Evolutionary conservation across 2,797 vertebrate genomes (phyloP), one percentile per base, ranked within the genome.

Genomic region (Mus minutoides): DNA sequence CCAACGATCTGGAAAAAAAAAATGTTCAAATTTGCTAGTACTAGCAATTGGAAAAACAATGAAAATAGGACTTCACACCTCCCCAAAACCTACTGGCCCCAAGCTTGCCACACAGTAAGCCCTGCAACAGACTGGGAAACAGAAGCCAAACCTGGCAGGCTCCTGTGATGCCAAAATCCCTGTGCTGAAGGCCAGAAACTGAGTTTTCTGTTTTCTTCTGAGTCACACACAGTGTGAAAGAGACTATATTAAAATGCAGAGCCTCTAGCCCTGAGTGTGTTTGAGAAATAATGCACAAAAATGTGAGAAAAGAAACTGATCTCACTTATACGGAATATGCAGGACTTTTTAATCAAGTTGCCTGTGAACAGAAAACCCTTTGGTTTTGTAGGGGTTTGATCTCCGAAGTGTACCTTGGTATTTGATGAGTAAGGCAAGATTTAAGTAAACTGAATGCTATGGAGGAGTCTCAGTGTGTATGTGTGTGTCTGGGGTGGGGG

Each of bases 51-150:
- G 91, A 49, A 91, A 95, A 86, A 37, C 64, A 37, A 19, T 77
- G 75, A 83, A 83, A 96, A 94, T 43, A 97, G 96, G 95, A 96
- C 31, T 82, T 87, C 8, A 88, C 91, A 94, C 92, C 83, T 91
- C 91, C 92, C 92, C 40, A 34, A 89, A 95, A 80, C 85, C 94
- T 77, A 87, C 94, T 89, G 92, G 87, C 91, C 90, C 64, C 6
- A 6, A 6, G 90, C 88, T 64, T 88, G 31, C 40, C 92, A 87
- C 91, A 87, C 86, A 93, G 71, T 11, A 54, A 89, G 79, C 37
- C 67, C 26, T 0, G 0, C 54, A 82, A 22, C 88, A 90, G 90
- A 95, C n/a, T 5, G 82, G 69, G 40, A 92, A 94, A 60, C 75
- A 93, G 54, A 78, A 91, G 49, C 85, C 34, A 21, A 49, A 73